Evolutionary conservation across 2,797 vertebrate species (phyloP).

Genomic region (Gephyroberyx darwinii): DNA sequence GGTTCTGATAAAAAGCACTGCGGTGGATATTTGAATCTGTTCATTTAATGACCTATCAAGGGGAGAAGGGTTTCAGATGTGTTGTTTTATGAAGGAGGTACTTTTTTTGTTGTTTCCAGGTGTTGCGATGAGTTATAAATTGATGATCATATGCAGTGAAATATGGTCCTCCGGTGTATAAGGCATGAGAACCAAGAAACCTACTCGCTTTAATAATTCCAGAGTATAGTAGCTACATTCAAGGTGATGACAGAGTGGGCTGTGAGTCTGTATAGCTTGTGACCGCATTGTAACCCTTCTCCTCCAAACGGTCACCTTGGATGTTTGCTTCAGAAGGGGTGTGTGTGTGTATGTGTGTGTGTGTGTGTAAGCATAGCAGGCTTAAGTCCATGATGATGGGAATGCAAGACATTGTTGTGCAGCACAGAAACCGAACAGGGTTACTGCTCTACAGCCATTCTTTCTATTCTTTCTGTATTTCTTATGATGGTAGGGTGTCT

Average conservation of each 20-base stretch:
- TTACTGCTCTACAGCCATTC: not conserved
- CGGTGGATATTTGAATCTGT: constrained; percentile 10
- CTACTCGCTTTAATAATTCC: not conserved
- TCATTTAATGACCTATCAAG: not conserved
- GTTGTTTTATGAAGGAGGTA: constrained; percentile 8
- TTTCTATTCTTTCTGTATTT: not conserved
- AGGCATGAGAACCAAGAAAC: not conserved
- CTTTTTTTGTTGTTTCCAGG: not conserved
- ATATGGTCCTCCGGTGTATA: not conserved
- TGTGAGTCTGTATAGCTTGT: not conserved
- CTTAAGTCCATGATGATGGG: not conserved
- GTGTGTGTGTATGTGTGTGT: not conserved
- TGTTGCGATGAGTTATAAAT: not conserved
- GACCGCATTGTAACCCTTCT: constrained; percentile 3
- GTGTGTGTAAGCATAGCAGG: not conserved
- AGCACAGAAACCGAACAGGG: not conserved
- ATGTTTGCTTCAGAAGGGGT: not conserved
- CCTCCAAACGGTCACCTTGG: not conserved
- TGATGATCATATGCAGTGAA: not conserved
- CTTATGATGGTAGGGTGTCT: no score
- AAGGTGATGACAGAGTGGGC: not conserved
- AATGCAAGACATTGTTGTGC: not conserved
- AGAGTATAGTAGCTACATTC: not conserved
- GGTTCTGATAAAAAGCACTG: not conserved
- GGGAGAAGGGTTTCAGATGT: not conserved